Evolutionary conservation across 2,797 vertebrate genomes (phyloP).

Genomic region (Cacajao melanocephalus): DNA sequence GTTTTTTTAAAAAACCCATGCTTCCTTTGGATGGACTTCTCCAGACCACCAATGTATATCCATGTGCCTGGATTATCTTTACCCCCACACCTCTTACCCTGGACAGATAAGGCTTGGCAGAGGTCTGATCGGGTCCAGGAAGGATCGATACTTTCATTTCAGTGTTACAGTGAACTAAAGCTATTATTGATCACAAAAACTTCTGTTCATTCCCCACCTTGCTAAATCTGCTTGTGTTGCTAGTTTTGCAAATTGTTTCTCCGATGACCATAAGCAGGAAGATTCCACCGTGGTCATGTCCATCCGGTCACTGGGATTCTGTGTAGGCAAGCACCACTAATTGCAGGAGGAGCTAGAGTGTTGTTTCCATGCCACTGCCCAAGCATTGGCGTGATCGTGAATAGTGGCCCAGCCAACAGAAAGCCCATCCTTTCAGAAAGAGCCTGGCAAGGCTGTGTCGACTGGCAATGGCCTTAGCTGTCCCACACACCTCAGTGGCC

Average conservation of each 20-base stretch:
- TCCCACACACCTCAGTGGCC: not conserved
- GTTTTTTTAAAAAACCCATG: not conserved
- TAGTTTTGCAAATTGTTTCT: not conserved
- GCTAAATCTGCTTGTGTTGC: not conserved
- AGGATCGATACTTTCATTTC: not conserved
- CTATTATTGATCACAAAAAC: not conserved
- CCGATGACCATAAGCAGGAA: not conserved
- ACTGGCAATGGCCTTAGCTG: not conserved
- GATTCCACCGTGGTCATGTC: not conserved
- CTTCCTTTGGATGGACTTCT: not conserved
- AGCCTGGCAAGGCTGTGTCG: not conserved
- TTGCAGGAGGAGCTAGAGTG: accelerated
- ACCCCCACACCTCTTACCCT: accelerated
- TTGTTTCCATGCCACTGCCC: not conserved
- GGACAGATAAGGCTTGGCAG: not conserved
- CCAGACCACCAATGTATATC: not conserved
- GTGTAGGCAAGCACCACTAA: not conserved
- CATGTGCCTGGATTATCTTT: not conserved
- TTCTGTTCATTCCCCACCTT: not conserved
- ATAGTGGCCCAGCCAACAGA: not conserved
- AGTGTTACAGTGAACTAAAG: not conserved
- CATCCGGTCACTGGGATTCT: not conserved
- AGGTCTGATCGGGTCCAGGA: not conserved
- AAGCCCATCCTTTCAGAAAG: not conserved
- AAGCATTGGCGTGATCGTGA: accelerated